Conservation (phyloP, 53 echinoderm and acorn worm species). For the Zoroaster sp. region DNA sequence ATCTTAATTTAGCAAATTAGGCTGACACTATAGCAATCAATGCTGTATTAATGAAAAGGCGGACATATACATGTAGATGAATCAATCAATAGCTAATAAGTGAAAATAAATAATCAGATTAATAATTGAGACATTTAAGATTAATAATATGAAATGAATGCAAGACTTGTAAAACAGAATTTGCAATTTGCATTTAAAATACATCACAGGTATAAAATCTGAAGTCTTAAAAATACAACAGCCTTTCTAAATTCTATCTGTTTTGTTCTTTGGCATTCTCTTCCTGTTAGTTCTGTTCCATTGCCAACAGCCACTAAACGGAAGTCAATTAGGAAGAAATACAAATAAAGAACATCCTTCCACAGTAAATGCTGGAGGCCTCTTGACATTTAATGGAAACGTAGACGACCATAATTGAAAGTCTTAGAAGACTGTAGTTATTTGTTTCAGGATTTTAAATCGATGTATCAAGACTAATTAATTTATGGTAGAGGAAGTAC, state of each 20-base stretch:
- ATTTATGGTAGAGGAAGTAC: background rate
- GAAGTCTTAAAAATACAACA: background rate
- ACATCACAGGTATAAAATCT: too few species aligned
- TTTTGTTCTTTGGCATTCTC: background rate
- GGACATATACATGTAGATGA: too few species aligned
- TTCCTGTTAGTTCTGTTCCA: background rate
- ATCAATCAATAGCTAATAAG: too few species aligned
- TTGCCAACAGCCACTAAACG: background rate
- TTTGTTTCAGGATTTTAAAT: background rate
- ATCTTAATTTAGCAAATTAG: too few species aligned
- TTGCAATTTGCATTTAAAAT: too few species aligned
- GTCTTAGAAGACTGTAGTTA: too few species aligned
- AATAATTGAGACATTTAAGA: background rate
- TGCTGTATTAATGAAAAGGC: too few species aligned
- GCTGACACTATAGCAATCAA: too few species aligned
- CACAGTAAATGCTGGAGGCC: background rate
- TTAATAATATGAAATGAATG: too few species aligned
- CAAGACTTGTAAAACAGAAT: background rate
- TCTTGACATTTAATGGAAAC: background rate
- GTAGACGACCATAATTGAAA: background rate
- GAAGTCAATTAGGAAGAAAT: slow-evolving; percentile 42
- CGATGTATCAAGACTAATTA: background rate
- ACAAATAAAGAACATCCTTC: slow-evolving; percentile 11
- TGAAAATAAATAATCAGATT: background rate
- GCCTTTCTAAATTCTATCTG: background rate